These are phyloP conservation scores for Morone chrysops DNA, from an alignment of 2,113 vertebrate species.

Conservation along the genomic window DNA sequence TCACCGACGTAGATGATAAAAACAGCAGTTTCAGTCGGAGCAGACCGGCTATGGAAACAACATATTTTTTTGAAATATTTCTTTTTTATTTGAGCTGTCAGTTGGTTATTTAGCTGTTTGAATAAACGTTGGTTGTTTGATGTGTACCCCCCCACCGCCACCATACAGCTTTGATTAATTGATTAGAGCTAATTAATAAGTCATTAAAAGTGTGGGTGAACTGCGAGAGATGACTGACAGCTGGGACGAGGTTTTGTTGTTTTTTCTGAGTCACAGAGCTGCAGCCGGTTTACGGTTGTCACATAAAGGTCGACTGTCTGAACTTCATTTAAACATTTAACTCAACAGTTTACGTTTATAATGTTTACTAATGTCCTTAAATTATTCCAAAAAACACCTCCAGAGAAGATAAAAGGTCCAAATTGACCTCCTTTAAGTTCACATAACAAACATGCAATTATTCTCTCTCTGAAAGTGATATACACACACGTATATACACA, in stretches of 20 bases:
- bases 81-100: not conserved
- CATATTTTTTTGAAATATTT: not conserved
- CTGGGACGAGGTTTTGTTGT: not conserved
- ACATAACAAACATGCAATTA: too few species aligned
- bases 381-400: too few species aligned
- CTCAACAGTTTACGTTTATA: not conserved
- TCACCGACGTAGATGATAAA: too few species aligned
- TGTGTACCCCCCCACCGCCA: not conserved
- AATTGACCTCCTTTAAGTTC: too few species aligned
- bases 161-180: conserved; percentile 30
- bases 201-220: conserved; percentile 20
- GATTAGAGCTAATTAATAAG: conserved; percentile 36
- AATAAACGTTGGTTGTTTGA: not conserved
- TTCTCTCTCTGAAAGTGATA: too few species aligned
- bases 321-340: not conserved
- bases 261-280: not conserved
- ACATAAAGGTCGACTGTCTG: not conserved
- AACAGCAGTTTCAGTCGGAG: too few species aligned
- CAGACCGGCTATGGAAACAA: too few species aligned
- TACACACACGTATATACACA: too few species aligned
- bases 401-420: too few species aligned
- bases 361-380: too few species aligned
- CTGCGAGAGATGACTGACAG: conserved; percentile 14
- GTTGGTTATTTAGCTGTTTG: not conserved
- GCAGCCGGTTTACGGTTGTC: not conserved